Conservation (phyloP, 1,140 invertebrate genomes). For the Drosophila pseudoananassae region DNA sequence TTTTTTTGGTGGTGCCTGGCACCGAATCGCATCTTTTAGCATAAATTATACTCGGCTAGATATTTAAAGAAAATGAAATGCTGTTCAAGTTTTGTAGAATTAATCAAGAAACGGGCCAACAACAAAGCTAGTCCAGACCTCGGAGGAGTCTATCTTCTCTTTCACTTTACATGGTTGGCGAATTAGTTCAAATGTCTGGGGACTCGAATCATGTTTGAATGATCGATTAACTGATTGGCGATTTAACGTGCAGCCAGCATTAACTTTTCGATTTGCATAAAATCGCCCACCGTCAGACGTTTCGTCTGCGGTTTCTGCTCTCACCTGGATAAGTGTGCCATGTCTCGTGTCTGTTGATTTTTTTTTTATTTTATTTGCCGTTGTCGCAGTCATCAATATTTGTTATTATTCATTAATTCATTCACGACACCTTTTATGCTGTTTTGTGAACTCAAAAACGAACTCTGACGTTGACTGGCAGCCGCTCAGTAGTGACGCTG, state of each 20-base stretch:
- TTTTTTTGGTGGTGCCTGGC: slow-evolving; percentile 65
- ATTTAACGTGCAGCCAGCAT: slow-evolving; percentile 51
- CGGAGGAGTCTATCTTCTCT: slow-evolving; percentile 50
- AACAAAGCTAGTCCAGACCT: slow-evolving; percentile 51
- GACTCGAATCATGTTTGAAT: slow-evolving; percentile 17
- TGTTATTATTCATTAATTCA: slow-evolving; percentile 75
- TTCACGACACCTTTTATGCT: slow-evolving; percentile 68
- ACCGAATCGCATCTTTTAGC: slow-evolving; percentile 74
- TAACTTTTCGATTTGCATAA: slow-evolving; percentile 60
- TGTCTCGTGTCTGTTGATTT: slow-evolving; percentile 31
- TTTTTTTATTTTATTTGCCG: slow-evolving; percentile 7
- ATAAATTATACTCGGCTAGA: slow-evolving; percentile 71
- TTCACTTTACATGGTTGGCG: slow-evolving; percentile 40
- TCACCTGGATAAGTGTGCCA: slow-evolving; percentile 52
- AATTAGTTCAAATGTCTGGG: slow-evolving; percentile 54
- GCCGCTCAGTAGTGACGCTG: slow-evolving; percentile 27
- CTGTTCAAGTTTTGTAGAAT: slow-evolving; percentile 68
- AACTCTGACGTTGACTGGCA: slow-evolving; percentile 61
- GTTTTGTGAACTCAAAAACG: slow-evolving; percentile 43
- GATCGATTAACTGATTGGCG: slow-evolving; percentile 69
- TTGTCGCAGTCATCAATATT: slow-evolving; percentile 52
- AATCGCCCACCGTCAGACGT: slow-evolving; percentile 61
- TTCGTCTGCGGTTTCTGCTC: slow-evolving; percentile 41
- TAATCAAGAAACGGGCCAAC: slow-evolving; percentile 56
- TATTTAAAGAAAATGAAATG: slow-evolving; percentile 76